These are phyloP conservation scores for Myrmecophaga tridactyla DNA, from an alignment of 2,113 vertebrate species.

Conservation along the genomic window DNA sequence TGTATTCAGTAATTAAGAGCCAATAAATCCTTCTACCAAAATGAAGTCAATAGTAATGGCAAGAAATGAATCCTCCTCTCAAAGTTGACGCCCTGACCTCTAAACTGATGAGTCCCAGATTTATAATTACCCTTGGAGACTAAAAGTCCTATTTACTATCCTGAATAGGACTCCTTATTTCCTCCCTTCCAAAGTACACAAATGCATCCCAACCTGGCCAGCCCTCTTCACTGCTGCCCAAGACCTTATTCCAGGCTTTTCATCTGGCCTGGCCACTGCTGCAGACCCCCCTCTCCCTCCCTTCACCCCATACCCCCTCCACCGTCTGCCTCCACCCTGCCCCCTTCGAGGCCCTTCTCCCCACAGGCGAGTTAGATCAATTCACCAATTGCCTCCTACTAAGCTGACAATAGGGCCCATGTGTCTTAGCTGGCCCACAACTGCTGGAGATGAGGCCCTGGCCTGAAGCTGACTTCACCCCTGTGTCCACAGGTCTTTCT, in stretches of 20 bases:
- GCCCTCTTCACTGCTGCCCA: background rate
- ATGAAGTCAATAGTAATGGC: background rate
- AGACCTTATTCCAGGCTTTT: background rate
- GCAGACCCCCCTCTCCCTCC: too few species aligned
- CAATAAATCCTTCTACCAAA: background rate
- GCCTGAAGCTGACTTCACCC: too few species aligned
- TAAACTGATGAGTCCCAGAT: too few species aligned
- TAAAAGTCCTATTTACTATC: accelerated
- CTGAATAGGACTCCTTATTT: too few species aligned
- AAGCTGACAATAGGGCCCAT: background rate
- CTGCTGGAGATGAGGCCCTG: too few species aligned
- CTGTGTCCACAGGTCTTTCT: background rate
- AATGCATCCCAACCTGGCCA: accelerated
- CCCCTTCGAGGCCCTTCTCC: accelerated
- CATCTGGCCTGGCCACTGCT: background rate
- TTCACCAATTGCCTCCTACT: background rate
- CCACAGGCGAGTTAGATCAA: background rate
- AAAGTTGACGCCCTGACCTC: background rate
- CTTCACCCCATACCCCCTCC: too few species aligned
- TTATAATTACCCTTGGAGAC: accelerated
- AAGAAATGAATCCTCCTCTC: background rate
- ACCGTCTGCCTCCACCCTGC: background rate
- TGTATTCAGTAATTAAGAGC: background rate
- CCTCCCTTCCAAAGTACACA: background rate
- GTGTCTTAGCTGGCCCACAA: background rate